Evolutionary conservation across 1,140 invertebrate genomes (phyloP).

Genomic region (Scaptomyza graminum): DNA sequence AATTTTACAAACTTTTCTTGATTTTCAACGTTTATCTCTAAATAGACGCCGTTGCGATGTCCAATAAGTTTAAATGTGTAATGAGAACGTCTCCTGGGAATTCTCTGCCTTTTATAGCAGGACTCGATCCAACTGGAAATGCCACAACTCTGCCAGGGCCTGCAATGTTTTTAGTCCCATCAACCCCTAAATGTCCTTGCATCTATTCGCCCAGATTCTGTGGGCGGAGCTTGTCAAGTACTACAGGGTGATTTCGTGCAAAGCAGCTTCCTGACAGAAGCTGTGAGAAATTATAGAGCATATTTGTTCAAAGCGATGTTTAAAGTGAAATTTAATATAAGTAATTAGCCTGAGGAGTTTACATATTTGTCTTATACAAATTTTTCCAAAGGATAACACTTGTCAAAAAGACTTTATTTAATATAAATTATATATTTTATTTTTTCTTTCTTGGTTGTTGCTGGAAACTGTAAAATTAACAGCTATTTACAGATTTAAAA

Average conservation of each 20-base stretch:
- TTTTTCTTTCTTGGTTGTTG: too few species aligned
- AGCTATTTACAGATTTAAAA: too few species aligned
- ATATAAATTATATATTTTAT: too few species aligned
- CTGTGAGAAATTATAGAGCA: constrained; percentile 49
- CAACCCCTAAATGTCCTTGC: constrained; percentile 63
- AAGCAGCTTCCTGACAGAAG: constrained; percentile 23
- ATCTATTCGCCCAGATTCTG: constrained; percentile 53
- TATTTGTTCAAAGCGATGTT: constrained; percentile 14
- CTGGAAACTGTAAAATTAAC: too few species aligned
- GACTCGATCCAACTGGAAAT: constrained; percentile 68
- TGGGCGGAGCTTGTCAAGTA: constrained; percentile 72
- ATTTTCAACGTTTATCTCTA: neutral
- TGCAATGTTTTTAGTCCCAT: neutral
- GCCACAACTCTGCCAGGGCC: constrained; percentile 31
- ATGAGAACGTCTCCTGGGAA: constrained; percentile 72
- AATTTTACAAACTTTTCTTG: neutral
- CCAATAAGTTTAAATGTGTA: constrained; percentile 67
- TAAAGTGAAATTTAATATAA: constrained; percentile 32
- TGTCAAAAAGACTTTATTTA: too few species aligned
- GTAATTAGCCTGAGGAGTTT: neutral
- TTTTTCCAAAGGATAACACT: too few species aligned
- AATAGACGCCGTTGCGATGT: constrained; percentile 30
- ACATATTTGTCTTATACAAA: neutral
- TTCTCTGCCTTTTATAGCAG: constrained; percentile 70
- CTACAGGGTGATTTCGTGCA: constrained; percentile 61